A percentile compares a stretch with the other conserved stretches of the same genome.
These are phyloP conservation scores for Thalassaphorura encarpata DNA, from an alignment of 1,140 invertebrate genomes.

Conservation along the genomic window DNA sequence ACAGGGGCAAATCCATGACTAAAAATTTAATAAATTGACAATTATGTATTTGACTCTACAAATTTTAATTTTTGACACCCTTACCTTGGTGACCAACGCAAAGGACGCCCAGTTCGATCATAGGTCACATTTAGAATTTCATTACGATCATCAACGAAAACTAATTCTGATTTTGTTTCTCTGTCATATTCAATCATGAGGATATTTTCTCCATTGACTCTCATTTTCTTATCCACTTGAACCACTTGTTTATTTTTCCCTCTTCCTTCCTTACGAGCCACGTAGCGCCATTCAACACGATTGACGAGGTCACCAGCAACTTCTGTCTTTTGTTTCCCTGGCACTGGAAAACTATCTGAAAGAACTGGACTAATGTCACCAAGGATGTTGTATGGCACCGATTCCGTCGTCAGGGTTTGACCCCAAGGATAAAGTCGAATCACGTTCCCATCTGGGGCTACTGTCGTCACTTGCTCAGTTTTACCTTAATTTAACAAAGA, in stretches of 20 bases:
- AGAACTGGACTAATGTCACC: constrained; percentile 70
- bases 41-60: no score
- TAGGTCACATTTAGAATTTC: constrained; percentile 86
- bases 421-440: constrained; percentile 67
- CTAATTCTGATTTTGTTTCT: constrained; percentile 74
- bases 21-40: no score
- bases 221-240: constrained; percentile 69
- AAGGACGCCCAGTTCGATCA: constrained; percentile 76
- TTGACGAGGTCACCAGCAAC: constrained; percentile 82
- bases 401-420: constrained; percentile 72
- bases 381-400: constrained; percentile 69
- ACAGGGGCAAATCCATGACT: constrained; percentile 58
- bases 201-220: constrained; percentile 83
- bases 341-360: constrained; percentile 79
- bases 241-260: constrained; percentile 46
- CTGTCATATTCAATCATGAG: constrained; percentile 86
- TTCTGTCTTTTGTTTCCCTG: constrained; percentile 77
- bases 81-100: constrained; percentile 72
- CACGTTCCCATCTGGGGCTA: constrained; percentile 71
- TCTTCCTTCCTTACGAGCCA: constrained; percentile 53
- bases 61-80: not conserved
- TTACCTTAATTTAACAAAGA: no score
- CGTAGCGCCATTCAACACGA: constrained; percentile 90
- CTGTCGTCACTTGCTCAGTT: constrained; percentile 64
- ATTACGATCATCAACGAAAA: constrained; percentile 77